Base-by-base conservation (phyloP, 1,140 invertebrate genomes). In the Bombus sylvicola region DNA sequence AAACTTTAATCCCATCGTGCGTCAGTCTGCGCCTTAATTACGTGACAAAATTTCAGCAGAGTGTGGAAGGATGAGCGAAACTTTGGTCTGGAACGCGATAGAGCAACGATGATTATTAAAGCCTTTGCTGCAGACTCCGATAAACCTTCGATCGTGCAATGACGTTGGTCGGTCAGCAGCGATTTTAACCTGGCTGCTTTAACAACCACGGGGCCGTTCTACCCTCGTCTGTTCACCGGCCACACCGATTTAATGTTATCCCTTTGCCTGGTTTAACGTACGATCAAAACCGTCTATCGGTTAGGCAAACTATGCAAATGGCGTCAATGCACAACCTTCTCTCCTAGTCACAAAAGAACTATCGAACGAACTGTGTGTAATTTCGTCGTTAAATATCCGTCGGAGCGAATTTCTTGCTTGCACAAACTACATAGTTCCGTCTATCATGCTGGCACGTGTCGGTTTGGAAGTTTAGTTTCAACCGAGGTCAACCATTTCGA, bases 1-100 rank as follows among this genome's bases (percentile, higher is more conserved):
- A 79, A 82, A 90, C 88, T 90, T 91, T 91, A 89, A 89, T 87
- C 88, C 83, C 64, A 74, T 68, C 13, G 66, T 78, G 88, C 76
- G 88, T 88, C 88, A 89, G 64, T 53, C 74, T 74, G 75, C n/a
- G 13, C 78, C 83, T 89, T 88, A 89, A 89, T 89, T 88, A 89
- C 83, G 81, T 82, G 78, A 84, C 86, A 81, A 92, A 91, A 84
- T 92, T 91, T 79, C 53, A 37, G 68, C 62, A 37, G 57, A 71
- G 64, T 73, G 64, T 41, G 37, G 83, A 69, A 84, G 81, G 86
- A 88, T 68, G 64, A 74, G 43, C 73, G 66, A 83, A 89, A 85
- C 39, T 79, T 73, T 31, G 41, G 53, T n/a, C 10, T 39, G 6
- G 31, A 22, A 57, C 41, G 41, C n/a, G 34, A 3, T 15, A 15